These are phyloP conservation scores for Ganaspis sp. DNA, from an alignment of 1,140 invertebrate genomes.

Conservation along the genomic window DNA sequence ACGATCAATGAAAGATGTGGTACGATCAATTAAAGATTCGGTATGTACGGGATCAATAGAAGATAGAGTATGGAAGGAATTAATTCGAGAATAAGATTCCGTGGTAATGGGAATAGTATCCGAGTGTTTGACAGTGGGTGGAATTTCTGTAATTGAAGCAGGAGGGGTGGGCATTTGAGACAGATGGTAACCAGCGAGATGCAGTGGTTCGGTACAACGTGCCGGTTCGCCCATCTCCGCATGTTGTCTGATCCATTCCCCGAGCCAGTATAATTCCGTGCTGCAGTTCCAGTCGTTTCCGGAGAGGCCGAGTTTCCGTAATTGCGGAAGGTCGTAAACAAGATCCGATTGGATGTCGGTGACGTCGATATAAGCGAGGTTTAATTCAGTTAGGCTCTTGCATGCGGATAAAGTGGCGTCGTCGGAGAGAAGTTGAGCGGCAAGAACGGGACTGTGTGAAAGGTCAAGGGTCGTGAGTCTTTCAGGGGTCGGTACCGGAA, in stretches of 20 bases:
- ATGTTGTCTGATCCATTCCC: slow-evolving; percentile 79
- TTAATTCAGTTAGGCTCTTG: slow-evolving; percentile 81
- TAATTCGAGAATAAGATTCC: slow-evolving; percentile 37
- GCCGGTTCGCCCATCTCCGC: slow-evolving; percentile 69
- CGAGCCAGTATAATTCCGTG: slow-evolving; percentile 79
- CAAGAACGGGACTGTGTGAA: slow-evolving; percentile 83
- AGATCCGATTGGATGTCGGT: slow-evolving; percentile 82
- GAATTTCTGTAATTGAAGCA: background rate
- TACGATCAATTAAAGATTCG: background rate
- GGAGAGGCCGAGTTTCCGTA: slow-evolving; percentile 79
- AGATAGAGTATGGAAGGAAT: background rate
- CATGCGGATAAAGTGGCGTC: slow-evolving; percentile 83
- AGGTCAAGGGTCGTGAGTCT: slow-evolving; percentile 84
- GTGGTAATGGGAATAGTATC: slow-evolving; percentile 29
- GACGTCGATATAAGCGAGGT: slow-evolving; percentile 82
- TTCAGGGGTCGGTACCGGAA: slow-evolving; percentile 83
- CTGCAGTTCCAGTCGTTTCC: slow-evolving; percentile 82
- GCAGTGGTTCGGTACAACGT: slow-evolving; percentile 67
- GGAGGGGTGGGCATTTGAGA: slow-evolving; percentile 66
- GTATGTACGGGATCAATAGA: too few species aligned
- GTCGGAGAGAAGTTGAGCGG: slow-evolving; percentile 82
- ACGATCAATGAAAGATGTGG: too few species aligned
- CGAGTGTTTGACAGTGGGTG: slow-evolving; percentile 11
- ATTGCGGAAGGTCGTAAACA: slow-evolving; percentile 82
- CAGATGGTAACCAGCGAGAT: slow-evolving; percentile 69